These are phyloP conservation scores for Conistra vaccinii DNA, from an alignment of 2,888 invertebrate species.

Conservation along the genomic window DNA sequence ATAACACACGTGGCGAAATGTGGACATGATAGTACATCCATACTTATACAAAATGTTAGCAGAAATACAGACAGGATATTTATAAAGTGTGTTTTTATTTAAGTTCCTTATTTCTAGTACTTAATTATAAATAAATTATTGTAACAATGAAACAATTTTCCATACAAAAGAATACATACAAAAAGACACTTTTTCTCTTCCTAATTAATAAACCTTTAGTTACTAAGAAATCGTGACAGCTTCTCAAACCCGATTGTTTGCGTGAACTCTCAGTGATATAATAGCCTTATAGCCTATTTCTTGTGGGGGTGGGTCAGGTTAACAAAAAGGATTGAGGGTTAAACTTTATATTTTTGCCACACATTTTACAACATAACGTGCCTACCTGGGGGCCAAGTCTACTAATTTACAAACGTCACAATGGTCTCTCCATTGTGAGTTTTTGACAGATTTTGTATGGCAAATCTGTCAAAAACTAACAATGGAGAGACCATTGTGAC, in stretches of 20 bases:
- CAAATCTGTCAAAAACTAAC: too few relatives aligned
- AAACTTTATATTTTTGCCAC: too few relatives aligned
- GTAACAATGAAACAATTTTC: neutral
- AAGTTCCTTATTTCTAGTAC: neutral
- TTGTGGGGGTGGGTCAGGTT: too few relatives aligned
- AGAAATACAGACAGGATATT: neutral
- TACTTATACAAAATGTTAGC: neutral
- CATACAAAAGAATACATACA: neutral
- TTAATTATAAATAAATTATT: neutral
- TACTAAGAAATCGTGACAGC: neutral
- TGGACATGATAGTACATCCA: neutral
- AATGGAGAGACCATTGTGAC: too few relatives aligned
- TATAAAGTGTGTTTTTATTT: neutral
- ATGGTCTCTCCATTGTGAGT: too few relatives aligned
- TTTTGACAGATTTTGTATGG: too few relatives aligned
- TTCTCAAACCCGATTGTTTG: neutral
- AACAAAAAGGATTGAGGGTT: too few relatives aligned
- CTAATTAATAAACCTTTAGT: neutral
- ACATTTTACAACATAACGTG: too few relatives aligned
- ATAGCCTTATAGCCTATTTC: too few relatives aligned
- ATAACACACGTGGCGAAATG: neutral
- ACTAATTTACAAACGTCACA: too few relatives aligned
- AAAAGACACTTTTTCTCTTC: neutral
- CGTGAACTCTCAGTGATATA: too few relatives aligned
- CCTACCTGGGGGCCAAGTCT: too few relatives aligned